Evolutionary conservation across 2,113 vertebrate genomes (phyloP).

Genomic region (Leiothrix lutea): DNA sequence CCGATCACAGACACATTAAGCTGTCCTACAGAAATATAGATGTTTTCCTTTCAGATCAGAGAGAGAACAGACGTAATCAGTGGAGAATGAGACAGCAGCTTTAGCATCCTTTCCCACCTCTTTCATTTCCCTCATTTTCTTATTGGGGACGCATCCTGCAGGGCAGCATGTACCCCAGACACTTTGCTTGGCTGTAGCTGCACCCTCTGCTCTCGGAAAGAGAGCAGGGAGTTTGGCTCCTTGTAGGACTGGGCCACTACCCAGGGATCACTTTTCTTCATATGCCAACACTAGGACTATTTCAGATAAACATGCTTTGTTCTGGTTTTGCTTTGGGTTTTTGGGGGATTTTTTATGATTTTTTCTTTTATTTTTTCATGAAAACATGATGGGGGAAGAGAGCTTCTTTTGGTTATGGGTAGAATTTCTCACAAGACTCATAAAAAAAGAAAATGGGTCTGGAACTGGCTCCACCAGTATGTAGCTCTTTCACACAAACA

Average conservation of each 20-base stretch:
- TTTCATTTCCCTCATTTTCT: background rate
- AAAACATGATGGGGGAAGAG: background rate
- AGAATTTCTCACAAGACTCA: background rate
- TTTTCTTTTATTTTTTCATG: background rate
- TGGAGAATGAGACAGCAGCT: conserved; percentile 2
- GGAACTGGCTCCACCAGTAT: background rate
- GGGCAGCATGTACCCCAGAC: background rate
- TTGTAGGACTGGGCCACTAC: background rate
- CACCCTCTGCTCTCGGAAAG: background rate
- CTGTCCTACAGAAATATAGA: conserved; percentile 30
- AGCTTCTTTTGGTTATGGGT: background rate
- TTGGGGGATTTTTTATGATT: background rate
- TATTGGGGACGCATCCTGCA: background rate
- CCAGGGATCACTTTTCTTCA: background rate
- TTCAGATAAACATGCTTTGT: background rate
- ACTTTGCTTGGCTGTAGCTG: background rate
- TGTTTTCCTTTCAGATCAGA: background rate
- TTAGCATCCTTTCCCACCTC: background rate
- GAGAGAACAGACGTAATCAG: background rate
- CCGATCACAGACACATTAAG: conserved; percentile 9
- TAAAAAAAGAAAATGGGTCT: background rate
- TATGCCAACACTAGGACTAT: background rate
- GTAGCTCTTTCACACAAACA: background rate
- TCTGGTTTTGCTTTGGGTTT: background rate
- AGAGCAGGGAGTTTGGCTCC: background rate